Evolutionary conservation across 1,140 invertebrate species (phyloP), one percentile per base, ranked within the genome.

Genomic region (Philopotamus ludificatus): DNA sequence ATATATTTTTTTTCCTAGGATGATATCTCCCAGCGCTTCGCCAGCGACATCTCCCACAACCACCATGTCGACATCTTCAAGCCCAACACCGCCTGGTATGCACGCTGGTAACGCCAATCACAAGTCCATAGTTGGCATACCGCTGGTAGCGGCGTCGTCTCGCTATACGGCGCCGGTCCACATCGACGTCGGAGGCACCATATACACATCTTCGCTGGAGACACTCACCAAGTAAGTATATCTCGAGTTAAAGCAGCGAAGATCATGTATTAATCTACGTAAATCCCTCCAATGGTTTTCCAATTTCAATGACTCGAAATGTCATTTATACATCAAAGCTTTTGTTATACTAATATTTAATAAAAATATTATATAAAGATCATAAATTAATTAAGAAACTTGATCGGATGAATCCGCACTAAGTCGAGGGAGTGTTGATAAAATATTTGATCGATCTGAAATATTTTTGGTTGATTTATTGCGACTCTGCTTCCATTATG

Each of bases 141-240:
- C 95, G 0, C 93, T 91, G 70, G 93, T 97, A 7, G 95, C 94
- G 0, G 90, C 91, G 0, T 93, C 94, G 1, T 92, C 92, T 16
- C 85, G 92, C 39, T 95, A 92, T 75, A 95, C 94, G 12, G 95
- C 95, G 0, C 95, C 95, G 0, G 95, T 98, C 0, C 95, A 98
- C 76, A 97, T 98, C 71, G 95, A 98, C 75, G 95, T 98, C 12
- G 95, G 95, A 4, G 95, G 95, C 0, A 94, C 92, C 25, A 97
- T 97, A 70, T 98, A 97, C 79, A 98, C 95, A 0, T 96, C 94
- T 0, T 96, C 94, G 0, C 79, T 98, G 73, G 93, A 97, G 79
- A 98, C 95, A 1, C 84, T 98, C 1, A 98, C 95, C 67, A 93
- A 94, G 93, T 97, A 83, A 89, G 89, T 83, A 39, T 34, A 57